These are phyloP conservation scores for Carapus acus DNA, from an alignment of 2,797 vertebrate species.

Conservation along the genomic window DNA sequence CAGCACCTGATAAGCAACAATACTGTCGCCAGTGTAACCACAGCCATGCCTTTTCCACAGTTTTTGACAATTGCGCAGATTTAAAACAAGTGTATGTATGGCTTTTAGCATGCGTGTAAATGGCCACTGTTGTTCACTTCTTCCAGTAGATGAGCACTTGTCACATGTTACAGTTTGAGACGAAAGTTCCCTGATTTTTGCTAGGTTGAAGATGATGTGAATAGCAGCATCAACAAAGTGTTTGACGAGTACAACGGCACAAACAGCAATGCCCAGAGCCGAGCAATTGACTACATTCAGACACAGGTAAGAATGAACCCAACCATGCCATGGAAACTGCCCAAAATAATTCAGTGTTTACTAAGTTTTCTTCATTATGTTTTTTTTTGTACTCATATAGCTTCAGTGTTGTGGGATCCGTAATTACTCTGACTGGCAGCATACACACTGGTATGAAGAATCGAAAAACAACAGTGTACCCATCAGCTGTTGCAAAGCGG, in stretches of 20 bases:
- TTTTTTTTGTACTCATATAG: slow-evolving; percentile 45
- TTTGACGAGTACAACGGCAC: slow-evolving; percentile 91
- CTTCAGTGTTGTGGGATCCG: slow-evolving; percentile 92
- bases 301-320: slow-evolving; percentile 79
- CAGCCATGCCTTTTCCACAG: not conserved
- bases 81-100: too few species aligned
- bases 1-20: not conserved
- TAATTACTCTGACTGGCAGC: slow-evolving; percentile 91
- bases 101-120: too few species aligned
- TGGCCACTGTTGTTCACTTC: too few species aligned
- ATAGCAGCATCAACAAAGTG: slow-evolving; percentile 86
- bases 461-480: slow-evolving; percentile 92
- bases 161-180: not conserved
- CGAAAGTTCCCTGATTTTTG: not conserved
- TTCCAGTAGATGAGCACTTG: too few species aligned
- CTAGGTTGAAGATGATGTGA: slow-evolving; percentile 91
- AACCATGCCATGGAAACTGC: not conserved
- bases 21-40: too few species aligned
- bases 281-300: slow-evolving; percentile 94
- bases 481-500: slow-evolving; percentile 86
- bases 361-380: not conserved
- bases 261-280: slow-evolving; percentile 88
- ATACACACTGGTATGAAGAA: slow-evolving; percentile 87
- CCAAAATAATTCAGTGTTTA: not conserved
- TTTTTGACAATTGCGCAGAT: too few species aligned